phyloP scores from a whole-genome alignment of 1,140 invertebrate genomes.

The Branchinecta lindahli region DNA sequence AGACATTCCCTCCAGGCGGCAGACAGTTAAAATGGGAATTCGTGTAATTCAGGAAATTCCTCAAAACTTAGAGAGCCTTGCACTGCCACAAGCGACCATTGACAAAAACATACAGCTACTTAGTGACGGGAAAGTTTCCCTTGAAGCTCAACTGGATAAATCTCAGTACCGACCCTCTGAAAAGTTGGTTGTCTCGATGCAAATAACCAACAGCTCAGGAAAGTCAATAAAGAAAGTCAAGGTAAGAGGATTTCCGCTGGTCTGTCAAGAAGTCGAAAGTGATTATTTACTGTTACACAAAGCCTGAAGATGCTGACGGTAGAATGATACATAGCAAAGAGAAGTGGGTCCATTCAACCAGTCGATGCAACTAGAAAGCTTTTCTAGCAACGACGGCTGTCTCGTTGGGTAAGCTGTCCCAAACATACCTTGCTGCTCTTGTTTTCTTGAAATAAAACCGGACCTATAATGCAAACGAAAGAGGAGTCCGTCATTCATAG shows the following conservation, averaged over 20 bases:
- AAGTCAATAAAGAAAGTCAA: conserved; percentile 86
- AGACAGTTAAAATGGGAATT: background rate
- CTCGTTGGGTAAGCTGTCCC: too few relatives aligned
- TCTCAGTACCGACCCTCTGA: conserved; percentile 87
- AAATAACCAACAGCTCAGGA: conserved; percentile 81
- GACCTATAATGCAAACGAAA: too few relatives aligned
- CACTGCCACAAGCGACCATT: conserved; percentile 31
- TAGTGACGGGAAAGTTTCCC: conserved; percentile 45
- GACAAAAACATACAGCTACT: conserved; percentile 44
- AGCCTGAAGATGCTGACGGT: too few relatives aligned
- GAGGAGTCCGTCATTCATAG: too few relatives aligned
- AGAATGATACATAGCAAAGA: too few relatives aligned
- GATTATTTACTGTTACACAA: background rate
- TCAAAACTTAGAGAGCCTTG: background rate
- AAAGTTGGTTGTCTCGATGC: conserved; percentile 66
- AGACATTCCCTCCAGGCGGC: background rate
- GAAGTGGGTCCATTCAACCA: too few relatives aligned
- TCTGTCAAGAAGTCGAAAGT: background rate
- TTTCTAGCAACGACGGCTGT: too few relatives aligned
- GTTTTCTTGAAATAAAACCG: too few relatives aligned
- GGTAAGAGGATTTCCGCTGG: conserved; percentile 37
- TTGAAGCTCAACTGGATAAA: conserved; percentile 84
- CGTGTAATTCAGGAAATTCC: background rate
- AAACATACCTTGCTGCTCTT: too few relatives aligned
- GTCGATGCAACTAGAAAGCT: too few relatives aligned